Conservation (phyloP, 2,888 invertebrate species). For the Metopia argyrocephala region DNA sequence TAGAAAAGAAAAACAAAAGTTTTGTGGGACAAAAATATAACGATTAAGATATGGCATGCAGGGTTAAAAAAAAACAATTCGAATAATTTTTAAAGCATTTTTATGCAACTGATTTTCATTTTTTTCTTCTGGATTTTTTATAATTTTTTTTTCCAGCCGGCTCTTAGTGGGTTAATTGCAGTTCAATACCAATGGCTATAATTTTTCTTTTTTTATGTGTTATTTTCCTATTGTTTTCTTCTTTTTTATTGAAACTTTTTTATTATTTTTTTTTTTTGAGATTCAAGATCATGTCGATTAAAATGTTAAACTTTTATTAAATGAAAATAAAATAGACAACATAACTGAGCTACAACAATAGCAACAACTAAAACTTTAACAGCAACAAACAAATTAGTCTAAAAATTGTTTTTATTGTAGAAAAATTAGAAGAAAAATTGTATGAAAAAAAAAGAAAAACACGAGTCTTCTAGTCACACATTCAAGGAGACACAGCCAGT, state of each 20-base stretch:
- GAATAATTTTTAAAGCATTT: too few relatives aligned
- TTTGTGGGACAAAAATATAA: too few relatives aligned
- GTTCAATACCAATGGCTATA: slow-evolving; percentile 32
- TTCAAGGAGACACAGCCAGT: background rate
- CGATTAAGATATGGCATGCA: too few relatives aligned
- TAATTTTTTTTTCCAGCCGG: too few relatives aligned
- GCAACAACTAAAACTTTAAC: background rate
- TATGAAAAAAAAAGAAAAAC: background rate
- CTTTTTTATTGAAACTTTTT: slow-evolving; percentile 56
- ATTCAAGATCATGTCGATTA: slow-evolving; percentile 76
- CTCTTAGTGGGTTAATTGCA: slow-evolving; percentile 68
- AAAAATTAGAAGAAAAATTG: background rate
- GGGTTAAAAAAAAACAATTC: too few relatives aligned
- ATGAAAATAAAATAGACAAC: slow-evolving; percentile 39
- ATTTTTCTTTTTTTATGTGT: background rate
- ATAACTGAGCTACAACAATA: background rate
- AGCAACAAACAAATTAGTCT: background rate
- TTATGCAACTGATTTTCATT: too few relatives aligned
- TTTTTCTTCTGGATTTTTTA: too few relatives aligned
- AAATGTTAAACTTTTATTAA: slow-evolving; percentile 57
- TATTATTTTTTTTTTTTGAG: too few relatives aligned
- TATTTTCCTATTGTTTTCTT: background rate
- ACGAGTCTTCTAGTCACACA: background rate
- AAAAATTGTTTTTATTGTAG: background rate
- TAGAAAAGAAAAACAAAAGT: too few relatives aligned